Evolutionary conservation across 1,140 invertebrate genomes (phyloP), one percentile per base, ranked within the genome.

Genomic region (Medauroidea extradentata): DNA sequence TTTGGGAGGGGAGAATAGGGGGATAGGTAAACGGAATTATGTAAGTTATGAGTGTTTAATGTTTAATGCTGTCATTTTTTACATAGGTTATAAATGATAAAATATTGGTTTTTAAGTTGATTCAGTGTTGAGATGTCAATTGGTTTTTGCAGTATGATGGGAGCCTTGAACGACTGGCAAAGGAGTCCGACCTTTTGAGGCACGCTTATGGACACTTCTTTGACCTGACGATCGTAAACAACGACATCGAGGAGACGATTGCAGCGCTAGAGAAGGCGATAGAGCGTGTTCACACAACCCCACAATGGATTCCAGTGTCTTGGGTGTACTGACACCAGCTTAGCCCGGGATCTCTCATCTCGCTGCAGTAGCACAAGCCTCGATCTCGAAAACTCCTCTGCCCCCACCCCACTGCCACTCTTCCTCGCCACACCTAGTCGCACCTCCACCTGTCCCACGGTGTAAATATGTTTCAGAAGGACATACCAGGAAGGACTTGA

Each of bases 181-280:
- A 93, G 69, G 96, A 99, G 75, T 98, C 95, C 24, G 95, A 99
- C 66, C 86, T 96, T 72, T 78, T 99, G 52, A 89, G 93, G 48
- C 91, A 94, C 70, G 91, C 94, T 25, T 99, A 98, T 77, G 94
- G 96, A 19, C 96, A 99, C 75, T 94, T 94, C 76, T 99, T 99
- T 79, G 97, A 99, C 76, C 80, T 98, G 76, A 95, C 93, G 46
- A 96, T 99, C 69, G 91, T 98, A 19, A 99, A 99, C 82, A 98
- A 98, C 81, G 96, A 99, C 79, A 99, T 99, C 63, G 96, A 99
- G 72, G 96, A 99, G 75, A 99, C 97, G 34, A 97, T 99, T 67
- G 84, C 85, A 27, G 87, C 91, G 57, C 77, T 99, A 63, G 94
- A 99, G 73, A 84, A 86, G 53, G 89, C 93, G 19, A 90, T 98